These are phyloP conservation scores for Acleris emargana DNA, from an alignment of 2,888 invertebrate genomes.

Conservation along the genomic window DNA sequence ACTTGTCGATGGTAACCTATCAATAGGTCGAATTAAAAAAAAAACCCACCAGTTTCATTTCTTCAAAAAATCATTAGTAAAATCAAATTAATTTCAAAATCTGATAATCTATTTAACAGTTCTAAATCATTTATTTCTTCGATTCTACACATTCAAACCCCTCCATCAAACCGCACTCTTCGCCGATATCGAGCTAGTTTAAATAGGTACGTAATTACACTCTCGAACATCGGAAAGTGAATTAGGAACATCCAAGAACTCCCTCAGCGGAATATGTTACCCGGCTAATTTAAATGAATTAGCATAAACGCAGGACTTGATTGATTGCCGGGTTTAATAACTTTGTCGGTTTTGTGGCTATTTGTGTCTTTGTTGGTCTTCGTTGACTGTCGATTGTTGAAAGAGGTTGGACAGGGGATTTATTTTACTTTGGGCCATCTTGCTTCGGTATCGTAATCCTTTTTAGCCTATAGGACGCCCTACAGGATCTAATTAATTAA, in stretches of 20 bases:
- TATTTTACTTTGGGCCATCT: too few relatives aligned
- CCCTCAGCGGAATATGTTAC: conserved; percentile 9
- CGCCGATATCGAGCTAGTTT: neutral
- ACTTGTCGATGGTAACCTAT: too few relatives aligned
- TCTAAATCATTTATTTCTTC: too few relatives aligned
- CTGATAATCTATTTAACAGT: too few relatives aligned
- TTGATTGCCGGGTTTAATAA: conserved; percentile 15
- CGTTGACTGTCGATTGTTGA: neutral
- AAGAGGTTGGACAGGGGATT: neutral
- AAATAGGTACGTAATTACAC: conserved; percentile 14
- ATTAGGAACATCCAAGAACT: conserved; percentile 15
- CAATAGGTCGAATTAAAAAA: too few relatives aligned
- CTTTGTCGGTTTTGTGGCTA: neutral
- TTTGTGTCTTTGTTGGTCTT: neutral
- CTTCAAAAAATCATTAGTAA: too few relatives aligned
- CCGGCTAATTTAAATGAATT: conserved; percentile 19
- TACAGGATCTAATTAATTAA: too few relatives aligned
- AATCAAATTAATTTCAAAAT: too few relatives aligned
- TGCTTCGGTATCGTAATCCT: too few relatives aligned
- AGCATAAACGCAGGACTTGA: conserved; percentile 17
- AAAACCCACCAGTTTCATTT: too few relatives aligned
- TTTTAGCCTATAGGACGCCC: too few relatives aligned
- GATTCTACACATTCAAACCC: neutral
- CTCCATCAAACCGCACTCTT: neutral
- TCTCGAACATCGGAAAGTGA: conserved; percentile 12